A percentile compares a stretch with the other conserved stretches of the same genome.
Evolutionary conservation across 2,113 vertebrate genomes (phyloP).

Genomic region (Craseonycteris thonglongyai): DNA sequence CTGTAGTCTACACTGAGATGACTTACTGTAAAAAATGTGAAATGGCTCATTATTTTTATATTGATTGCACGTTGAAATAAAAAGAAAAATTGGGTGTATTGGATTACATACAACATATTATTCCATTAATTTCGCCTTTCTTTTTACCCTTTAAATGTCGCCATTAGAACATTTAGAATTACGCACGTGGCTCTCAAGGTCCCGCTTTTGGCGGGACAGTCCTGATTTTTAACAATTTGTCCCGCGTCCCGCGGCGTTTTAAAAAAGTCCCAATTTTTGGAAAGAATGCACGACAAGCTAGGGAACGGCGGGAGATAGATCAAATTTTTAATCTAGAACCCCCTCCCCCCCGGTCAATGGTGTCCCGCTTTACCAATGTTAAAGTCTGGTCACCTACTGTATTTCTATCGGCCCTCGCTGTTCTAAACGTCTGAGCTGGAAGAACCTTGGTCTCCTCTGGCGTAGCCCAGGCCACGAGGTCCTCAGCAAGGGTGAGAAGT

Average conservation of each 20-base stretch:
- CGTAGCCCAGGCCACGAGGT: accelerated
- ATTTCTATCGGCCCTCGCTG: not conserved
- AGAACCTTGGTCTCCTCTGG: not conserved
- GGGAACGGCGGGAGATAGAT: too few species aligned
- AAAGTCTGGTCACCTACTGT: too few species aligned
- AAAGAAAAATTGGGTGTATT: not conserved
- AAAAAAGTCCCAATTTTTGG: too few species aligned
- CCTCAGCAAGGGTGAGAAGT: not conserved
- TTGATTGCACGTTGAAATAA: not conserved
- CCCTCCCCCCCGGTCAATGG: too few species aligned
- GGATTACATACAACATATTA: not conserved
- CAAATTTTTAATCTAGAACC: too few species aligned
- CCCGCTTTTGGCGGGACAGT: too few species aligned
- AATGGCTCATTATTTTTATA: not conserved
- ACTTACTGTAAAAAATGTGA: not conserved
- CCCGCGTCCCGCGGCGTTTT: too few species aligned
- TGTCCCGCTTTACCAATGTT: too few species aligned
- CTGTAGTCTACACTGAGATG: not conserved
- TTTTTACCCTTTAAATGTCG: not conserved
- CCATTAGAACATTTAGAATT: not conserved
- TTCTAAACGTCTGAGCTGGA: not conserved
- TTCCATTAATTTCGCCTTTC: not conserved
- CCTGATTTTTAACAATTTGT: too few species aligned
- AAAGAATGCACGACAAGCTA: too few species aligned
- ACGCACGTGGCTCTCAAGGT: not conserved